phyloP scores from a whole-genome alignment of 2,888 invertebrate genomes.

The Tholera decimalis region DNA sequence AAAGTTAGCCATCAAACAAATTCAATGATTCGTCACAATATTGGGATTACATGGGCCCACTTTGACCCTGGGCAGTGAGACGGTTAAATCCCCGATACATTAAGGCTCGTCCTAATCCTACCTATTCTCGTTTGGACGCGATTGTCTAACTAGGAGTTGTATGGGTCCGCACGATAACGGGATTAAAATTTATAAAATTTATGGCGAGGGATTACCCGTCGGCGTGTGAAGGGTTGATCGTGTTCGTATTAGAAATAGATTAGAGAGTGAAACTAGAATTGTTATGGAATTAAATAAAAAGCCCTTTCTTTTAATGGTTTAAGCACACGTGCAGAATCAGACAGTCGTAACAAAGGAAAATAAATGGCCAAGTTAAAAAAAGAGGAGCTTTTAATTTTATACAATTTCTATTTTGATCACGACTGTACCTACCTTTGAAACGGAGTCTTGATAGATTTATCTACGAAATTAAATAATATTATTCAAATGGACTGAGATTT shows the following conservation, averaged over 20 bases:
- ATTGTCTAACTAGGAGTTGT: constrained; percentile 77
- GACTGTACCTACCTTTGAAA: background rate
- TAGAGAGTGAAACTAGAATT: constrained; percentile 39
- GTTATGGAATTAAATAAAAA: constrained; percentile 26
- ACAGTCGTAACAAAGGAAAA: background rate
- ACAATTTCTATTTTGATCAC: background rate
- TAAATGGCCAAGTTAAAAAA: background rate
- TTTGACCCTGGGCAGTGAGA: constrained; percentile 52
- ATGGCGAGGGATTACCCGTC: constrained; percentile 75
- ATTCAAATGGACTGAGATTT: background rate
- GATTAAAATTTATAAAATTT: constrained; percentile 87
- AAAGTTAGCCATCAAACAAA: constrained; percentile 45
- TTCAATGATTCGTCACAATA: constrained; percentile 71
- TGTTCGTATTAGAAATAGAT: constrained; percentile 62
- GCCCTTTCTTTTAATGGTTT: background rate
- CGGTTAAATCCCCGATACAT: constrained; percentile 70
- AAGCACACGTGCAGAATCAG: background rate
- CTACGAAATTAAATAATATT: background rate
- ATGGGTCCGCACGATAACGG: constrained; percentile 83
- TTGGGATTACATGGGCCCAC: constrained; percentile 60
- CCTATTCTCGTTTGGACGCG: constrained; percentile 72
- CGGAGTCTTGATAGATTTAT: background rate
- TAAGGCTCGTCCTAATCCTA: constrained; percentile 75
- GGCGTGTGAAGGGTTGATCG: constrained; percentile 71
- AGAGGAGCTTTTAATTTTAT: background rate